A percentile compares a stretch with the other conserved stretches of the same genome.
Evolutionary conservation across 2,797 vertebrate genomes (phyloP).

Genomic region (Scyliorhinus canicula): DNA sequence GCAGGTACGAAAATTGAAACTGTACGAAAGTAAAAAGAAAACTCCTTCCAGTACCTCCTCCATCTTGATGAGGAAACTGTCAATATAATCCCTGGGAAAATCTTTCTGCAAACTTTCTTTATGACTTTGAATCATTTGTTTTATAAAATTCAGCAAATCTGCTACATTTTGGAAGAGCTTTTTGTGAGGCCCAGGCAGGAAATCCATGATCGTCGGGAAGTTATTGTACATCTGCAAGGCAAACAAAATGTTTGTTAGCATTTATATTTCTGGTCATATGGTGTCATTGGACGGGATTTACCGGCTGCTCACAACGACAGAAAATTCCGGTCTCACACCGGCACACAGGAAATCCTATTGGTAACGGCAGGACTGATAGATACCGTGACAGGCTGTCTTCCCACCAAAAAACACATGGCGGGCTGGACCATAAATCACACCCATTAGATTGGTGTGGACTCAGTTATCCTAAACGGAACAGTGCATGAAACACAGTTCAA

Average conservation of each 20-base stretch:
- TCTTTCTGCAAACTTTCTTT: conserved; percentile 50
- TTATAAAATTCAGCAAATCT: conserved; percentile 50
- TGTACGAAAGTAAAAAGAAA: background rate
- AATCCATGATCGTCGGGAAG: conserved; percentile 55
- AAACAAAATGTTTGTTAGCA: background rate
- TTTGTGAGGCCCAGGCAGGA: conserved; percentile 52
- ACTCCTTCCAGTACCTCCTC: conserved; percentile 42
- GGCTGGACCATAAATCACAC: too few species aligned
- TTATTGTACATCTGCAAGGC: conserved; percentile 53
- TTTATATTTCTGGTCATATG: background rate
- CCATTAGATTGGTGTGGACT: background rate
- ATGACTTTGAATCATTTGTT: conserved; percentile 50
- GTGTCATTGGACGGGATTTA: too few species aligned
- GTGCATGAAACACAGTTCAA: background rate
- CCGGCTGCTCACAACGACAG: too few species aligned
- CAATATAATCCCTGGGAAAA: conserved; percentile 57
- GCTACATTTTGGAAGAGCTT: conserved; percentile 37
- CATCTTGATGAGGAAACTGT: conserved; percentile 60
- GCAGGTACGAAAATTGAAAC: background rate
- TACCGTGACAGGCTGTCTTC: too few species aligned
- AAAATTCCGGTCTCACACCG: too few species aligned
- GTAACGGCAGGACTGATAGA: too few species aligned
- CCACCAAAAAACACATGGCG: too few species aligned
- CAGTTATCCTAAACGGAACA: conserved; percentile 43
- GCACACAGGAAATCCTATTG: too few species aligned